Conservation (phyloP, 2,113 vertebrate species). For the Paracanthobrama guichenoti region DNA sequence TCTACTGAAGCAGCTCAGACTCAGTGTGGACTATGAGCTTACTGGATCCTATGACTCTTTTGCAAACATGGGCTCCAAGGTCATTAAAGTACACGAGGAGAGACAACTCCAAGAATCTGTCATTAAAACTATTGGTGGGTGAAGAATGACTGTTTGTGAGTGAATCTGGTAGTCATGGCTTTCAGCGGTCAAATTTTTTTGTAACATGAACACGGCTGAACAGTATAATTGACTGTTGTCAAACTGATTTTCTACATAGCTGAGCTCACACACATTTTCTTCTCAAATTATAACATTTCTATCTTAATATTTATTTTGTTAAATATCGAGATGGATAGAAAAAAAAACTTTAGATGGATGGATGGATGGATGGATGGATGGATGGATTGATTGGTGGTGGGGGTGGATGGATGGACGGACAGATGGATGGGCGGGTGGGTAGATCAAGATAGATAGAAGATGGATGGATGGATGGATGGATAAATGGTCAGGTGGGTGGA, state of each 20-base stretch:
- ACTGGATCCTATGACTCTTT: slow-evolving; percentile 82
- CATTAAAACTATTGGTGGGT: slow-evolving; percentile 85
- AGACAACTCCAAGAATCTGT: slow-evolving; percentile 86
- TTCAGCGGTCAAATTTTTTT: neutral
- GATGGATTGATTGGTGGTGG: too few species aligned
- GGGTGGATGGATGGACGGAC: too few species aligned
- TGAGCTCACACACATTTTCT: neutral
- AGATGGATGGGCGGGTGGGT: too few species aligned
- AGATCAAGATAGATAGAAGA: too few species aligned
- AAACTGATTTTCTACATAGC: neutral
- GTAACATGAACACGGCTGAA: neutral
- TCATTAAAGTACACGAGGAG: slow-evolving; percentile 81
- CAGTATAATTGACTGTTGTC: neutral
- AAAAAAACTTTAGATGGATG: neutral
- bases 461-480: too few species aligned
- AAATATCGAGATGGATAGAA: neutral
- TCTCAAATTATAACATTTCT: neutral
- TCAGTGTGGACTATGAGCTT: slow-evolving; percentile 89
- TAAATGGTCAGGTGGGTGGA: accelerated
- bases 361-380: too few species aligned
- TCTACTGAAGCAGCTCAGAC: slow-evolving; percentile 83
- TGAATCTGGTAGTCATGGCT: neutral
- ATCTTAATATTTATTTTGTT: neutral
- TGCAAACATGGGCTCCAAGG: slow-evolving; percentile 66
- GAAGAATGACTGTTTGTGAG: neutral